Evolutionary conservation across 1,140 invertebrate genomes (phyloP), one percentile per base, ranked within the genome.

Genomic region (Brachionus plicatilis): DNA sequence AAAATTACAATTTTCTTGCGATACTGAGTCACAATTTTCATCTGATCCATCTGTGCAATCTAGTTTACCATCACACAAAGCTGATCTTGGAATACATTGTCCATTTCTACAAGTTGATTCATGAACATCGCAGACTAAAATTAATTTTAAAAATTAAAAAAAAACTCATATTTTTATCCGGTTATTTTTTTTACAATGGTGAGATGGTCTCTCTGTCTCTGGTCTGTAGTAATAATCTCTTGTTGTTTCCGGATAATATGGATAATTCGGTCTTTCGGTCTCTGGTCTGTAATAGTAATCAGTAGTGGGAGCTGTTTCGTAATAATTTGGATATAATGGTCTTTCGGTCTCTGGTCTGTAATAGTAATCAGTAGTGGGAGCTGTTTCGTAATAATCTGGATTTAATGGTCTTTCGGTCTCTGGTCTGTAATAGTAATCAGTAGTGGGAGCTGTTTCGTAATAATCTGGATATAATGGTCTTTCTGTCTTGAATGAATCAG

Each of bases 1-100:
- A 37, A 75, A 20, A 45, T 17, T 75, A 43, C 65, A 53, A 37
- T 68, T 68, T 45, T 2, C 41, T 24, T 17, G 6, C 8, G 41
- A n/a, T 41, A 45, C 20, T 33, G 12, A 20, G 12, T 94, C 93
- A 91, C 95, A 97, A 87, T 93, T 92, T 91, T 98, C 96, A 90
- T 97, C 96, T 3, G 94, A 95, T 20, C 93, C 92, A 89, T 97
- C 96, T 11, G 91, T 90, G 87, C 96, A 98, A 87, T 97, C 95
- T 33, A 92, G 90, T 90, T 92, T 91, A 7, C 94, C 93, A 88
- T 98, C 93, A 88, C 96, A 98, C 9, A 65, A n/a, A 17, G 12
- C 20, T 1, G 24, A 47, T 14, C 33, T 24, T 12, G 70, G 50
- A 79, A 85, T 85, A 70, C 84, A 85, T 78, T 68, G 50, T 9